Evolutionary conservation across 2,113 vertebrate genomes (phyloP).

Genomic region (Pantherophis guttatus): DNA sequence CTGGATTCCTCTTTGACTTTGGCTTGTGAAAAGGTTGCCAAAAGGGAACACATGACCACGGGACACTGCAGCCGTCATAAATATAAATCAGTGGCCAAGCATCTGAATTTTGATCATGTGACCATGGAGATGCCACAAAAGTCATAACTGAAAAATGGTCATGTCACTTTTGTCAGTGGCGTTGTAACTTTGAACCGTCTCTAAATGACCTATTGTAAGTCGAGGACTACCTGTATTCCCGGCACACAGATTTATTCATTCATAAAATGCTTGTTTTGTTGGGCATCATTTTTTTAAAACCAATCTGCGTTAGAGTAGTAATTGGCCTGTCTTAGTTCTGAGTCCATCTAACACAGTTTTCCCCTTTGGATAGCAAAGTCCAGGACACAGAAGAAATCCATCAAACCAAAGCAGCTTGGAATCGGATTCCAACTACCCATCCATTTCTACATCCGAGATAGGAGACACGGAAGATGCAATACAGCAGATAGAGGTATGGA

Average conservation of each 20-base stretch:
- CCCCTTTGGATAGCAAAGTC: slow-evolving; percentile 63
- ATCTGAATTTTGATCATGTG: no score
- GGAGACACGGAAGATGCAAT: slow-evolving; percentile 88
- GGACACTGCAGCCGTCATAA: no score
- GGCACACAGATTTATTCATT: not conserved
- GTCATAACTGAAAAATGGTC: no score
- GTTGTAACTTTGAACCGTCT: no score
- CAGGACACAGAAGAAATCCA: slow-evolving; percentile 82
- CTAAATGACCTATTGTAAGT: no score
- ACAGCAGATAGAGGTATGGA: slow-evolving; percentile 85
- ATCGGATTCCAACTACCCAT: slow-evolving; percentile 90
- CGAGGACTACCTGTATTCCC: no score
- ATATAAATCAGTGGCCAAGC: no score
- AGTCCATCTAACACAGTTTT: not conserved
- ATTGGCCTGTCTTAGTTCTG: not conserved
- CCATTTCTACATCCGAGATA: slow-evolving; percentile 84
- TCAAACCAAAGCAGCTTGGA: slow-evolving; percentile 93
- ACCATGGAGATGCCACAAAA: no score
- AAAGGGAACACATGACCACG: no score
- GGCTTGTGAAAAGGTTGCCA: no score
- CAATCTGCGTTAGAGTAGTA: not conserved
- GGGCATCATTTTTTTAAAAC: not conserved
- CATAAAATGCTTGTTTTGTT: not conserved
- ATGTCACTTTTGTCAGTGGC: no score
- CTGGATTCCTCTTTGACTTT: no score